Base-by-base conservation (phyloP, 2,888 invertebrate genomes). In the Chydorus sphaericus region DNA sequence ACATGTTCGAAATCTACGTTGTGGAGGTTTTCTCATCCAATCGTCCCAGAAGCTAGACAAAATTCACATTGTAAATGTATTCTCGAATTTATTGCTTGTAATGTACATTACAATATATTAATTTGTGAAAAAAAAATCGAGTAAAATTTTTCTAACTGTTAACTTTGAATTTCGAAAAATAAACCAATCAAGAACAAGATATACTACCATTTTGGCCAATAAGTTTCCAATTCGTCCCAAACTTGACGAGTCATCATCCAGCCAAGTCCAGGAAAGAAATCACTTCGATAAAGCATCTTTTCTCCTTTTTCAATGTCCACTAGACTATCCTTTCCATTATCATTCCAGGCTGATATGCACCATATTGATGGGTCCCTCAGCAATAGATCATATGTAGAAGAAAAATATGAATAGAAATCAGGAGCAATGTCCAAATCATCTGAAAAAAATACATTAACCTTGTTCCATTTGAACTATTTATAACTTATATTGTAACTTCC, bases 271-370 rank as follows among this genome's bases (percentile, higher is more conserved):
- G 98, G 96, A 72, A 98, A 99, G 75, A 99, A 99, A 70, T 99
- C 98, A 7, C 94, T 92, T 53, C 98, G 76, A 68, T 97, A 92
- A 36, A 98, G 73, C 54, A 91, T 71, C 55, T 89, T 85, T 11
- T 89, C 80, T 37, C 79, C 77, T 20, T 75, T 70, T 29, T 77
- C 70, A 5, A 28, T 26, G 63, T 91, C 84, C 48, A 94, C 85
- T 60, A 92, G 74, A 23, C 80, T 82, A 20, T 79, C 76, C 73
- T 96, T 97, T 23, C 98, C 98, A 69, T 98, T 99, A 71, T 99
- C 98, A 69, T 98, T 98, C 97, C 97, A 98, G 0, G 98, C 98
- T 8, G 97, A 97, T 61, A 98, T 85, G 67, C 98, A 98, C 92
- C 93, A 97, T 54, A 99, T 72, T 11, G 86, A 80, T 1, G 81